Base-by-base conservation (phyloP, 2,797 vertebrate genomes). In the Halcyon chelicuti region DNA sequence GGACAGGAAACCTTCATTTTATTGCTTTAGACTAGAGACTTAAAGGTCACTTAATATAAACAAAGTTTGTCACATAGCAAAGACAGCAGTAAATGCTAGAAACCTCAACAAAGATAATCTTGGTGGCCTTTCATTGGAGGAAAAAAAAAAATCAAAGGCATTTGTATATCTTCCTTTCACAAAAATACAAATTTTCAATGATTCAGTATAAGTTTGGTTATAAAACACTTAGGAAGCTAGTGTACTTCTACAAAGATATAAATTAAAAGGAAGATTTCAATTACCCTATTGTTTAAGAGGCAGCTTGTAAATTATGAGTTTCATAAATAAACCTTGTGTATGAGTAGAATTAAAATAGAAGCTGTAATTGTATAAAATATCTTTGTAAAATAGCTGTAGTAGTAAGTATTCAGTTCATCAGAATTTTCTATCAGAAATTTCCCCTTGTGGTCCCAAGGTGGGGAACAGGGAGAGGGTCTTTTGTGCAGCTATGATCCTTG, bases 1-100 rank as follows among this genome's bases (percentile, higher is more conserved):
- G 93, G 61, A 97, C 82, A 98, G 96, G 97, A 98, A 98, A 91
- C 94, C 97, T 98, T 97, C 91, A 95, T 98, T 96, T 98, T 98
- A 97, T 98, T 98, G 96, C 96, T 98, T 97, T 89, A 96, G 95
- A 97, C 90, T 90, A 87, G 81, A 93, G 92, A 95, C 94, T 94
- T 93, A 97, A 95, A 97, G 97, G 97, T 97, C 97, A 98, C 83
- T 96, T 95, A 92, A 90, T 88, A 97, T 96, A 97, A 98, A 98
- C 90, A 95, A 42, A 88, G 35, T 73, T 79, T 42, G 47, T 18
- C 22, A 73, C 55, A 85, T 35, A 87, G 61, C 40, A 93, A 93
- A 87, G 68, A 47, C 20, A 76, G 55, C 51, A 90, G 68, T 96
- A 97, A 98, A 97, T 96, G 91, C 28, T 90, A 73, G 78, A 94